A percentile compares a stretch with the other conserved stretches of the same genome.
These are phyloP conservation scores for Ondatra zibethicus DNA, from an alignment of 2,113 vertebrate genomes.

Conservation along the genomic window DNA sequence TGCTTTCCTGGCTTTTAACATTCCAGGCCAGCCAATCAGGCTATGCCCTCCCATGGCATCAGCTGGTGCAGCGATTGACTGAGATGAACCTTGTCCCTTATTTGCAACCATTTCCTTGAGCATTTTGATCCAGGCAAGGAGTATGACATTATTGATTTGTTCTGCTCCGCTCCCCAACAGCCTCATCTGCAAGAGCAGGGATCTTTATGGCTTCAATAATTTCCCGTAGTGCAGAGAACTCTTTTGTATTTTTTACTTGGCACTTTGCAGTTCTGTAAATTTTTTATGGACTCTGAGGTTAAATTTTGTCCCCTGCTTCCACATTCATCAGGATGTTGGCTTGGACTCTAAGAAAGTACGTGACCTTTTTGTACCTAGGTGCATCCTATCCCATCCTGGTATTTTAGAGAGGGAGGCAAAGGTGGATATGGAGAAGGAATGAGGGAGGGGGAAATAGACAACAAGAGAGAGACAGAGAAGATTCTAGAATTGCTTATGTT, in stretches of 20 bases:
- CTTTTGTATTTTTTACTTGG: constrained; percentile 82
- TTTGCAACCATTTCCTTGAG: constrained; percentile 83
- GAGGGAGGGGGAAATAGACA: not conserved
- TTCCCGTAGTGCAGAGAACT: constrained; percentile 85
- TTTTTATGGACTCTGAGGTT: constrained; percentile 85
- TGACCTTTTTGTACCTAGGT: not conserved
- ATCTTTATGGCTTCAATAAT: constrained; percentile 89
- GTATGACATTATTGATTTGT: constrained; percentile 87
- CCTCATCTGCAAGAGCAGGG: constrained; percentile 87
- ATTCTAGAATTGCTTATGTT: not conserved
- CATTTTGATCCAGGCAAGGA: constrained; percentile 85
- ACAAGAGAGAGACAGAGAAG: not conserved
- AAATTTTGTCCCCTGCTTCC: constrained; percentile 76
- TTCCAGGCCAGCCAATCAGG: constrained; percentile 80
- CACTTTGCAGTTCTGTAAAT: constrained; percentile 85
- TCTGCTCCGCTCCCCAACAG: constrained; percentile 79
- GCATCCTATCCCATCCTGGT: not conserved
- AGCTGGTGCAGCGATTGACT: constrained; percentile 76
- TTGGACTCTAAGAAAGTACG: constrained; percentile 1
- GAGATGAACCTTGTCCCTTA: constrained; percentile 76
- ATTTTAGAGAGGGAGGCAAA: not conserved
- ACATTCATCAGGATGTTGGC: constrained; percentile 71
- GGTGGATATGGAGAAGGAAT: not conserved
- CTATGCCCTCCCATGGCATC: constrained; percentile 72
- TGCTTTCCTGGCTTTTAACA: constrained; percentile 82